Conservation (phyloP, 2,113 vertebrate genomes). For the Carassius carassius region DNA sequence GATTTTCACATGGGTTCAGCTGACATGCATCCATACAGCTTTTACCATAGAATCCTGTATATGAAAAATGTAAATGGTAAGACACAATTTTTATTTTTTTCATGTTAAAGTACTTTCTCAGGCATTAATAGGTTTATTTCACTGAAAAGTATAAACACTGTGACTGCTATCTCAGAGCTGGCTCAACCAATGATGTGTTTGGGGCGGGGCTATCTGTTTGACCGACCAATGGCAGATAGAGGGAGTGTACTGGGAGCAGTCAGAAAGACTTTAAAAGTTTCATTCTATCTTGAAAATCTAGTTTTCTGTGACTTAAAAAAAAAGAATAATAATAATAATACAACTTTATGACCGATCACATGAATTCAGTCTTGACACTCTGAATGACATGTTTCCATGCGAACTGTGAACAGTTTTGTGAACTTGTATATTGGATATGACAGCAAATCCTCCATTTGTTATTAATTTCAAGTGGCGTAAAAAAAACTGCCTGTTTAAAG, state of each 20-base stretch:
- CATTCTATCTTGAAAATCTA: not conserved
- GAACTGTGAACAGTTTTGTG: not conserved
- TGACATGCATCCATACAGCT: constrained; percentile 89
- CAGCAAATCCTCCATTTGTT: too few relatives aligned
- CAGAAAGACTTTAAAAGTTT: not conserved
- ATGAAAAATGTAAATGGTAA: not conserved
- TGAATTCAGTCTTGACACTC: too few relatives aligned
- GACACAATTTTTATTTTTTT: not conserved
- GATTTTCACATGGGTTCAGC: constrained; percentile 95
- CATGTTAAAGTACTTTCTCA: not conserved
- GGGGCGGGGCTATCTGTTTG: not conserved
- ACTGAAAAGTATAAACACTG: not conserved
- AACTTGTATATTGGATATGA: not conserved
- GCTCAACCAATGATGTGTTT: not conserved
- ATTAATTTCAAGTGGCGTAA: too few relatives aligned
- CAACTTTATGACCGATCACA: not conserved
- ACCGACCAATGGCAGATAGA: too few relatives aligned
- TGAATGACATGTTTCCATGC: not conserved
- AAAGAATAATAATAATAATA: too few relatives aligned
- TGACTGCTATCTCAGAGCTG: not conserved
- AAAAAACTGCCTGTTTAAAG: not conserved
- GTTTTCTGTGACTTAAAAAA: not conserved
- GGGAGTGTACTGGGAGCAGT: not conserved
- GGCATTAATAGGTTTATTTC: not conserved
- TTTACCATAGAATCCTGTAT: constrained; percentile 88